phyloP scores from a whole-genome alignment of 1,140 invertebrate species.

The Patella vulgata region DNA sequence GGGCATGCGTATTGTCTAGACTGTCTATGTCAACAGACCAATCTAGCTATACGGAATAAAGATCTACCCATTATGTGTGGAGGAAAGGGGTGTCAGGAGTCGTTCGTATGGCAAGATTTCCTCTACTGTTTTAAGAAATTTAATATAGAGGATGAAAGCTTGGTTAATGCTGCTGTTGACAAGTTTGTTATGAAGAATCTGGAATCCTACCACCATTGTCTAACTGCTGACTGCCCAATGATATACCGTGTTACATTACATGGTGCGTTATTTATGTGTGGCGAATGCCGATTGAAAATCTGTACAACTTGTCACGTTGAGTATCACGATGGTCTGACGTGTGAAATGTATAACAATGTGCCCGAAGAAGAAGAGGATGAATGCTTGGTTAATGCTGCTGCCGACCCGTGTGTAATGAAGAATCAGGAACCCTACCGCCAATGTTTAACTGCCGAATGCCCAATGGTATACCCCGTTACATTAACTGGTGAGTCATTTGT shows the following conservation, averaged over 20 bases:
- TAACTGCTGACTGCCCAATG: conserved; percentile 51
- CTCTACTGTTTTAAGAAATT: conserved; percentile 16
- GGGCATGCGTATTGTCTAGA: conserved; percentile 56
- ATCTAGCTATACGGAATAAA: conserved; percentile 10
- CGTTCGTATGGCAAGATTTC: conserved; percentile 42
- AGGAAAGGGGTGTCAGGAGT: conserved; percentile 38
- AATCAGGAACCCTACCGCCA: conserved; percentile 39
- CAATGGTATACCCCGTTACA: conserved; percentile 43
- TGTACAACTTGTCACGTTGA: conserved; percentile 46
- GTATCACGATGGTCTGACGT: conserved; percentile 50
- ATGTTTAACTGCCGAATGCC: conserved; percentile 53
- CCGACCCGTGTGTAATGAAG: conserved; percentile 28
- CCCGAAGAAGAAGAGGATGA: conserved; percentile 4
- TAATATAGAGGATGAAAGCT: conserved; percentile 12
- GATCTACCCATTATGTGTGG: conserved; percentile 48
- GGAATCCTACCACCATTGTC: conserved; percentile 42
- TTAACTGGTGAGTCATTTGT: conserved; percentile 28
- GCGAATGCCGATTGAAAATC: conserved; percentile 37
- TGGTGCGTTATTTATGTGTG: conserved; percentile 36
- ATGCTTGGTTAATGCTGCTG: conserved; percentile 28
- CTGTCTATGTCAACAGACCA: conserved; percentile 41
- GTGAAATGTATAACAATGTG: conserved; percentile 36
- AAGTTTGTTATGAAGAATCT: conserved; percentile 34
- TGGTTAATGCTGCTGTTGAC: conserved; percentile 30
- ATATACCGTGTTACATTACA: conserved; percentile 41